These are phyloP conservation scores for Monochamus saltuarius DNA, from an alignment of 1,140 invertebrate genomes.

Conservation along the genomic window DNA sequence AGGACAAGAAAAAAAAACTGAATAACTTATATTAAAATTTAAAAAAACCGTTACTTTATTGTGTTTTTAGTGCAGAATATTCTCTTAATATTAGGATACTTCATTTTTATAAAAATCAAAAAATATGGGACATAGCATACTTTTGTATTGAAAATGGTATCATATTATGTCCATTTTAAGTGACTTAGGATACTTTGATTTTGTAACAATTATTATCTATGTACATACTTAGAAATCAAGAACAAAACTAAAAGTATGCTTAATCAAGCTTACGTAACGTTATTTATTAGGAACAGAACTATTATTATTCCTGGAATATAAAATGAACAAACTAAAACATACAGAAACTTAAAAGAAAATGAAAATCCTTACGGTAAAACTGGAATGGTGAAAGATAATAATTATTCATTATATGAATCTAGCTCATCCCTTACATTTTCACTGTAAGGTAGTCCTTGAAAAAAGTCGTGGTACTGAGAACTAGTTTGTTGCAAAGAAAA, in stretches of 20 bases:
- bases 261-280: slow-evolving; percentile 13
- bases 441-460: slow-evolving; percentile 10
- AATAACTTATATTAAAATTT: slow-evolving; percentile 14
- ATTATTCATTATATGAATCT: not conserved
- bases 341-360: not conserved
- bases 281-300: slow-evolving; percentile 6
- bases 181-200: slow-evolving; percentile 13
- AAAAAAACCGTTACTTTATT: slow-evolving; percentile 6
- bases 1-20: slow-evolving; percentile 3
- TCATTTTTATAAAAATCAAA: slow-evolving; percentile 4
- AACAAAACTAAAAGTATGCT: not conserved
- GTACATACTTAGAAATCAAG: slow-evolving; percentile 2
- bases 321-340: not conserved
- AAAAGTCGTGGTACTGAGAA: slow-evolving; percentile 11
- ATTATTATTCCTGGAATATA: slow-evolving; percentile 5
- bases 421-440: slow-evolving; percentile 7
- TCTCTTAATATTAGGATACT: slow-evolving; percentile 10
- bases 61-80: slow-evolving; percentile 6
- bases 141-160: slow-evolving; percentile 9
- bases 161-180: slow-evolving; percentile 14
- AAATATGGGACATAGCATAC: slow-evolving; percentile 14
- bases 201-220: slow-evolving; percentile 8
- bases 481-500: slow-evolving; percentile 3
- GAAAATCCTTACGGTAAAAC: slow-evolving; percentile 13
- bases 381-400: slow-evolving; percentile 10